A percentile compares a stretch with the other conserved stretches of the same genome.
Conservation (phyloP, 53 echinoderm and acorn worm genomes). For the Stichopus horrens region DNA sequence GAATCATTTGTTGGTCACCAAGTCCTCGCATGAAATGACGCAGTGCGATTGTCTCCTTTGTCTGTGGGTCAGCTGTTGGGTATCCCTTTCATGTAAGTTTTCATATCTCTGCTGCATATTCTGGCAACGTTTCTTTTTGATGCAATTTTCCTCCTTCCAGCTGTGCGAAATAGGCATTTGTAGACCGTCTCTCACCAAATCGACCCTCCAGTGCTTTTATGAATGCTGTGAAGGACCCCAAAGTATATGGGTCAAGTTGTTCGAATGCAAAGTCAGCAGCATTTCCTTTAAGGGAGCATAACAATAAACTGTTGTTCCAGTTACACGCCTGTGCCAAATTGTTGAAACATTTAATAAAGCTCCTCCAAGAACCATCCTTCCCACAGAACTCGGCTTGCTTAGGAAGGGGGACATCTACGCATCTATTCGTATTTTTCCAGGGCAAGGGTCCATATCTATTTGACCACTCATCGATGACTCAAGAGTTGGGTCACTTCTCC, state of each 20-base stretch:
- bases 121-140: neutral
- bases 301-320: neutral
- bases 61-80: slow-evolving; percentile 30
- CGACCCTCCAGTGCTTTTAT: neutral
- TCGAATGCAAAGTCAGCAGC: neutral
- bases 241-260: neutral
- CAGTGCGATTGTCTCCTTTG: slow-evolving; percentile 50
- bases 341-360: neutral
- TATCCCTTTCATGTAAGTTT: slow-evolving; percentile 31
- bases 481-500: neutral
- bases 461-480: neutral
- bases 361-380: neutral
- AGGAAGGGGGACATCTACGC: neutral
- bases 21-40: slow-evolving; percentile 45
- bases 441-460: neutral
- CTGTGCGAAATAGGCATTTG: neutral
- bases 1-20: slow-evolving; percentile 44
- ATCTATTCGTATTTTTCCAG: neutral
- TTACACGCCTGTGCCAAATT: neutral
- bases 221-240: neutral
- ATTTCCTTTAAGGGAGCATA: neutral
- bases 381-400: slow-evolving; percentile 1
- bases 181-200: neutral
- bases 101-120: slow-evolving; percentile 47
- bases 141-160: slow-evolving; percentile 3